Conservation (phyloP, 2,797 vertebrate species). For the Anolis apletophallus region DNA sequence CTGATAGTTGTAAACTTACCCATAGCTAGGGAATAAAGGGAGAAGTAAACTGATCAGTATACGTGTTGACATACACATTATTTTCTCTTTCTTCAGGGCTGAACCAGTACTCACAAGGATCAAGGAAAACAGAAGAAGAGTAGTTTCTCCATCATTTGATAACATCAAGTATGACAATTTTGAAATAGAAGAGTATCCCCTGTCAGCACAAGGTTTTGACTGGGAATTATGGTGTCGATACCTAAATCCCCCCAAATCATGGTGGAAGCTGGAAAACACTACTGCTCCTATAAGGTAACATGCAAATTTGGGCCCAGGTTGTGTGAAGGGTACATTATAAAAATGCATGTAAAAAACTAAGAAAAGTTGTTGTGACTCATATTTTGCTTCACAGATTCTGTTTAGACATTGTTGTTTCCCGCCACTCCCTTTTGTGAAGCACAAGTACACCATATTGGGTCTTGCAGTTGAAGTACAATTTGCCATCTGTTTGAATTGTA, state of each 20-base stretch:
- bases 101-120: constrained; percentile 93
- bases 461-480: neutral
- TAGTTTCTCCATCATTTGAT: constrained; percentile 96
- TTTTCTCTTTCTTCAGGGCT: constrained; percentile 80
- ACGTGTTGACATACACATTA: neutral
- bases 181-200: constrained; percentile 94
- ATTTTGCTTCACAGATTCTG: neutral
- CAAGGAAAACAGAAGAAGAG: constrained; percentile 91
- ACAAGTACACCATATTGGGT: neutral
- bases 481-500: neutral
- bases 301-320: neutral
- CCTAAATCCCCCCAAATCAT: constrained; percentile 93
- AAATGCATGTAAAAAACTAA: neutral
- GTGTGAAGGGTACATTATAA: neutral
- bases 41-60: neutral
- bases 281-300: constrained; percentile 93
- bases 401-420: neutral
- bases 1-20: too few species aligned
- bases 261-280: constrained; percentile 94
- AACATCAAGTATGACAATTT: constrained; percentile 98
- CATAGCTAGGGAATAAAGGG: neutral
- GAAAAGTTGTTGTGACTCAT: neutral
- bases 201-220: constrained; percentile 95
- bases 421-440: neutral
- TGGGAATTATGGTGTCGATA: constrained; percentile 98